A percentile compares a stretch with the other conserved stretches of the same genome.
Conservation (phyloP, 2,888 invertebrate genomes). For the Troides aeacus region DNA sequence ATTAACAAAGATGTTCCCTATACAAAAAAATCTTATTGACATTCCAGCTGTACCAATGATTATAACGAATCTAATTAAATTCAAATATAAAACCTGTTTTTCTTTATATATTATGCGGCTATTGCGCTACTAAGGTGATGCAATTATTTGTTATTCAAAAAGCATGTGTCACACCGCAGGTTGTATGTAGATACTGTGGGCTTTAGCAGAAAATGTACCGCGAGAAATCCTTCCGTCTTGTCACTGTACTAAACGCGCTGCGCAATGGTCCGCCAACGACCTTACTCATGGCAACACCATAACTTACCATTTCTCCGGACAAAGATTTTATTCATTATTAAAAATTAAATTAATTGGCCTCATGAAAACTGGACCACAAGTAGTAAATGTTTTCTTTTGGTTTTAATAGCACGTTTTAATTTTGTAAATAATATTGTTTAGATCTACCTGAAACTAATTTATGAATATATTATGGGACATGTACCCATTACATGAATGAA, state of each 20-base stretch:
- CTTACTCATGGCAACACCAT: slow-evolving; percentile 31
- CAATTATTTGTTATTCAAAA: slow-evolving; percentile 23
- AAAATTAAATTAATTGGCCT: no score
- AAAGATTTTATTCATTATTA: background rate
- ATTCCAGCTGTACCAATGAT: no score
- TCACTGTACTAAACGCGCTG: slow-evolving; percentile 13
- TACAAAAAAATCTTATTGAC: no score
- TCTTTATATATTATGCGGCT: slow-evolving; percentile 8
- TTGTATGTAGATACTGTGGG: slow-evolving; percentile 8
- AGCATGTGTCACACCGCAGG: slow-evolving; percentile 7
- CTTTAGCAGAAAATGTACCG: slow-evolving; percentile 12
- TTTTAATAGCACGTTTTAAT: no score
- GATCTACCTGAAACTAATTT: no score
- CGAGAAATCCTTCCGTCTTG: slow-evolving; percentile 25
- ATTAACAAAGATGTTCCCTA: no score
- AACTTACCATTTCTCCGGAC: slow-evolving; percentile 4
- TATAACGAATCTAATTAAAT: no score
- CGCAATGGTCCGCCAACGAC: slow-evolving; percentile 40
- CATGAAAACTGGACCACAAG: no score
- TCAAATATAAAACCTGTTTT: background rate
- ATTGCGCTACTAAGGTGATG: slow-evolving; percentile 18
- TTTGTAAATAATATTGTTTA: no score
- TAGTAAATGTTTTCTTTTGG: no score
- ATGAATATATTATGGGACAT: no score
- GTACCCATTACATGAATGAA: no score